Conservation (phyloP, 2,113 vertebrate species). For the Phaetusa simplex region DNA sequence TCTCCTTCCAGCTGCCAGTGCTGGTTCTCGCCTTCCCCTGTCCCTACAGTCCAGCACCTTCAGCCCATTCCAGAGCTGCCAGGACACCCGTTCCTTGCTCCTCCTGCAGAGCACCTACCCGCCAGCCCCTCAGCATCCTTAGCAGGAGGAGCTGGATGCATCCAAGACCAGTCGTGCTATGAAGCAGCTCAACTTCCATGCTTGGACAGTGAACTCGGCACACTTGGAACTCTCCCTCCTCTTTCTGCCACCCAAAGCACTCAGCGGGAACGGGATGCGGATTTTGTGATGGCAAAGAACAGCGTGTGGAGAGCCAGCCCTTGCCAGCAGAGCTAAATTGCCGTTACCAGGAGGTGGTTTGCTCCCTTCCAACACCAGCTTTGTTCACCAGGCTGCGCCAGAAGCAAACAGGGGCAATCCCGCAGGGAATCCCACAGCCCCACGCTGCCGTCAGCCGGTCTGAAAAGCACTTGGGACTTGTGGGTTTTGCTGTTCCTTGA, state of each 20-base stretch:
- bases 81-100: background rate
- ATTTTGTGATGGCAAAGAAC: background rate
- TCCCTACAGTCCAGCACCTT: background rate
- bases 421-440: background rate
- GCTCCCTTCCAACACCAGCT: background rate
- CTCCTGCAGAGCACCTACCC: background rate
- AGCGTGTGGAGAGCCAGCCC: background rate
- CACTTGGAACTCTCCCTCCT: background rate
- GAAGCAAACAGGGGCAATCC: background rate
- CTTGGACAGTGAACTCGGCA: background rate
- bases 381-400: background rate
- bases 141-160: background rate
- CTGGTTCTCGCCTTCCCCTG: background rate
- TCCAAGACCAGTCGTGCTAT: background rate
- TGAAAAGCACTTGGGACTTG: background rate
- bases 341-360: background rate
- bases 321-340: background rate
- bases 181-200: background rate
- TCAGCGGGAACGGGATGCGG: background rate
- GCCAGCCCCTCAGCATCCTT: background rate
- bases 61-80: background rate
- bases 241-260: background rate
- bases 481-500: background rate
- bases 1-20: background rate
- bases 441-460: background rate